Base-by-base conservation (phyloP, 2,113 vertebrate genomes). In the Glaucomys volans region DNA sequence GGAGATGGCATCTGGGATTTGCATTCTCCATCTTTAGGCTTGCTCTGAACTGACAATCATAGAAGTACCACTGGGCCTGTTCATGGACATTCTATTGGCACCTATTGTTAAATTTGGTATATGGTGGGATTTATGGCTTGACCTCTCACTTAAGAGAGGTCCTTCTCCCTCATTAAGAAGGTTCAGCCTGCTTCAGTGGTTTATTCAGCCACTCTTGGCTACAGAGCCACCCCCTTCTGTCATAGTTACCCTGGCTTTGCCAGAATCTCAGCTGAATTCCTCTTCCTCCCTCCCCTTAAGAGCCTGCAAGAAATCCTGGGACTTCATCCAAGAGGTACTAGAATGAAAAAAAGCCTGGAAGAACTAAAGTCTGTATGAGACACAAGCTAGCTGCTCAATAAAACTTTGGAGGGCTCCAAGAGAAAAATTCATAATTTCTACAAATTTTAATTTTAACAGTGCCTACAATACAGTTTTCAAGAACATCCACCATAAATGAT, bases 341-440 rank as follows among this genome's bases (percentile, higher is more conserved):
- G 18, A 95, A 87, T 22, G 20, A 87, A 94, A 67, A 57, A 37
- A 35, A 26, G 37, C 30, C 74, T 59, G 18, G 22, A 47, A 74
- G 9, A 74, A 13, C 32, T 77, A 83, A 37, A 59, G 22, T 74
- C 16, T 24, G 2, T 26, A 20, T 64, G 28, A 83, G 37, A 66
- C 12, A 79, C 35, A 83, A 16, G 17, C 37, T 71, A 95, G 77
- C 9, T 80, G 30, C 28, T 77, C 90, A 97, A 86, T 90, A 81
- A 95, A 93, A 76, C 40, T 74, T 11, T 96, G 42, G 4, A 82
- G 17, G 18, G 4, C 35, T 93, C 42, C 20, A 86, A 87, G 30
- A 76, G 26, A 20, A 32, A 92, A 88, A 64, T 1, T 24, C 75
- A 54, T 2, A 9, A 74, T 24, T 28, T 37, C 62, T 80, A 24